Conservation (phyloP, 1,140 invertebrate genomes). For the Drosophila kepulauana region DNA sequence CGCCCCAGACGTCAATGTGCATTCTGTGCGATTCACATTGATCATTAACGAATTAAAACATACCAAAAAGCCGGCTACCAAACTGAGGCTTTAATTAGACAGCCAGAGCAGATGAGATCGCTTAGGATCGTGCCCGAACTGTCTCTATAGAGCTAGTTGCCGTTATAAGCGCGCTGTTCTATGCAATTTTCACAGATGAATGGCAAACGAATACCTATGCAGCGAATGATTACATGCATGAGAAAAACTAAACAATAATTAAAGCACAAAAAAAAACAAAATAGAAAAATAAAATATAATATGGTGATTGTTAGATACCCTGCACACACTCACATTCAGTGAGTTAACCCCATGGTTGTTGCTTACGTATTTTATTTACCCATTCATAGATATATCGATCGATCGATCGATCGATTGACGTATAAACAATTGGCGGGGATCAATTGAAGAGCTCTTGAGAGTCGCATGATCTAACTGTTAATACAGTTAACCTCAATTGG, state of each 20-base stretch:
- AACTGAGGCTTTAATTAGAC: conserved; percentile 46
- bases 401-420: conserved; percentile 57
- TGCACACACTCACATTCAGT: neutral
- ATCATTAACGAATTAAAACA: conserved; percentile 18
- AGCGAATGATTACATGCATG: conserved; percentile 61
- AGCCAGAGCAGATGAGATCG: conserved; percentile 4
- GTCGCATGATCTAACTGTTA: conserved; percentile 49
- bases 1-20: conserved; percentile 51
- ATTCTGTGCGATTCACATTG: conserved; percentile 25
- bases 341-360: conserved; percentile 11
- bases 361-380: conserved; percentile 29
- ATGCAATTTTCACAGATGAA: conserved; percentile 65
- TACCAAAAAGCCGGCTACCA: conserved; percentile 18
- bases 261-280: conserved; percentile 5
- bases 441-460: conserved; percentile 67
- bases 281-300: conserved; percentile 32
- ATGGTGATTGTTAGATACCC: conserved; percentile 25
- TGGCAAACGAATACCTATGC: conserved; percentile 39
- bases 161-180: conserved; percentile 39
- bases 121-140: conserved; percentile 22
- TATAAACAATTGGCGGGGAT: conserved; percentile 51
- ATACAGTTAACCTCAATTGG: conserved; percentile 69
- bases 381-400: conserved; percentile 2
- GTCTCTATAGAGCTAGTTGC: neutral
- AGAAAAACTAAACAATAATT: conserved; percentile 58